Evolutionary conservation across 2,888 invertebrate species (phyloP), one percentile per base, ranked within the genome.

Genomic region (Caenorhabditis zanzibari): DNA sequence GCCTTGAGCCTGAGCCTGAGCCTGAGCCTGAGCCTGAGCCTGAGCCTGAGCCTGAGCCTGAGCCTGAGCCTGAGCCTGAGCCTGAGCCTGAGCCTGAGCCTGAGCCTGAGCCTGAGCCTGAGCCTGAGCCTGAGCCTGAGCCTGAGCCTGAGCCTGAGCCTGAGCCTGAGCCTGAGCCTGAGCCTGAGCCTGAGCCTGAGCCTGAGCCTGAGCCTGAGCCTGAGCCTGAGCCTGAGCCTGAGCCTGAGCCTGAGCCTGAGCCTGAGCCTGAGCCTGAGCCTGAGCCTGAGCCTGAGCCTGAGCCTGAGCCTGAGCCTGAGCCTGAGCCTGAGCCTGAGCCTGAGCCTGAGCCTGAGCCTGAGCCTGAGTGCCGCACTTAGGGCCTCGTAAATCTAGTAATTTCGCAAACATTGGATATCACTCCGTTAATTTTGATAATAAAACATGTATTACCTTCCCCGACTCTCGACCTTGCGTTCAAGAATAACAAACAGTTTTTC

Each of bases 71-170:
- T 47, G 68, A 49, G 68, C 49, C 49, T n/a, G 49, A 26, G 68
- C 68, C 49, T 49, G 52, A 49, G 68, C 68, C 68, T 47, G 52
- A 49, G 68, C 68, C 49, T 68, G 52, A 26, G 68, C 49, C 68
- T 68, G 52, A 24, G 68, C 68, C 32, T 68, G 52, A 49, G 47
- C 68, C 68, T 68, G 52, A 49, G 68, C 68, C 47, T 68, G 52
- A 49, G 47, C 47, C 49, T 49, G 52, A 49, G 52, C 68, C 49
- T 63, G 63, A 38, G 63, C 63, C 63, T 63, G 52, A 49, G 68
- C 68, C 49, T 68, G 52, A 49, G 68, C 68, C 68, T 68, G 52
- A 28, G 68, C 68, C 49, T 68, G 52, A 32, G 68, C 68, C 49
- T 47, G 52, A 49, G 49, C 68, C 35, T 68, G 49, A 49, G 47